Evolutionary conservation across 2,888 invertebrate species (phyloP).

Genomic region (Spisula subtruncata): DNA sequence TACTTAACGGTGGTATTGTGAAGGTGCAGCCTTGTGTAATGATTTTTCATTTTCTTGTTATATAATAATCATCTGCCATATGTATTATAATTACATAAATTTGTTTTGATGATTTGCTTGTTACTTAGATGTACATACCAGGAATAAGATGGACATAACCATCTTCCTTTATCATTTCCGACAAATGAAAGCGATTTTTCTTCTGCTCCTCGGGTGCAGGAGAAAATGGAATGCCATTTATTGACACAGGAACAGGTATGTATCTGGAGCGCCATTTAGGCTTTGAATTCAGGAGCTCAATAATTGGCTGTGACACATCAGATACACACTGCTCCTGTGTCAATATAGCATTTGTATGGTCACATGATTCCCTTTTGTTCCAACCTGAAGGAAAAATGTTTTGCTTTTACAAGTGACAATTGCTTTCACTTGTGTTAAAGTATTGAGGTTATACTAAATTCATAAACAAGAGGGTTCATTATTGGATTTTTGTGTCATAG

Average conservation of each 20-base stretch:
- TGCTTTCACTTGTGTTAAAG: no score
- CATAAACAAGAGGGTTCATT: no score
- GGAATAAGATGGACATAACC: background rate
- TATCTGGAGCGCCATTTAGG: slow-evolving; percentile 27
- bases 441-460: no score
- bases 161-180: background rate
- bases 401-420: no score
- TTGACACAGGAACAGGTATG: slow-evolving; percentile 19
- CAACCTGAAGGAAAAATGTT: background rate
- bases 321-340: background rate
- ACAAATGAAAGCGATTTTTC: background rate
- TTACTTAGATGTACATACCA: no score
- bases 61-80: no score
- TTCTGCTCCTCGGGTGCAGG: slow-evolving; percentile 26
- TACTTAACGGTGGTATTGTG: no score
- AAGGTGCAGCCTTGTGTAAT: no score
- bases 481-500: no score
- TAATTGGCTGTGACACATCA: background rate
- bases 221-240: slow-evolving; percentile 20
- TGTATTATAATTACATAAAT: no score
- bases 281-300: background rate
- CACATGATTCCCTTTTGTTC: slow-evolving; percentile 9
- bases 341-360: slow-evolving; percentile 1
- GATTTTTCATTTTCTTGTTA: no score
- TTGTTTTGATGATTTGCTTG: no score